Evolutionary conservation across 2,113 vertebrate species (phyloP), one percentile per base, ranked within the genome.

Genomic region (Atlantisia rogersi): DNA sequence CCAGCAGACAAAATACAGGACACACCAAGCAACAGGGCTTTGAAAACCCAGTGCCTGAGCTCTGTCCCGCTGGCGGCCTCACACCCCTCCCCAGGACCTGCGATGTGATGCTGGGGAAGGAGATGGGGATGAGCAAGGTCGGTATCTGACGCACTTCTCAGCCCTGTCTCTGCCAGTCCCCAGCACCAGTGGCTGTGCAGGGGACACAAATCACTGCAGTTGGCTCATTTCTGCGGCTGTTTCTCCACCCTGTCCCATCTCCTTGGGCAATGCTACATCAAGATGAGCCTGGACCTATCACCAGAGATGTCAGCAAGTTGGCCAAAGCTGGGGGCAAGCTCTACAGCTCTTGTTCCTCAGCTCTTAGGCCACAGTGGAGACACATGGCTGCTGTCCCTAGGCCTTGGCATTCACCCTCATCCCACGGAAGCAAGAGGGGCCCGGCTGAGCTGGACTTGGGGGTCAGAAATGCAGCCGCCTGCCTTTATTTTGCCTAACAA

Each of bases 401-500:
- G 79, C 82, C 82, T 82, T 70, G 53, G 71, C 50, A 31, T 53
- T 92, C 88, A 67, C 55, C 37, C 50, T 62, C 69, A 76, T 50
- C 53, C 55, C 59, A 31, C 0, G 73, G 71, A 82, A 82, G 63
- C 63, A 53, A 76, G 71, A 89, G 75, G 5, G 69, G 65, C 74
- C 62, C 0, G 5, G 18, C 69, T 62, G 53, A 53, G 77, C 46
- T 90, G 86, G 81, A 89, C 48, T 46, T 60, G 24, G 56, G 82
- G 85, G 73, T 40, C 82, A 96, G 87, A 91, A 96, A 92, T 63
- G 80, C 86, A 86, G 82, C 69, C 77, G 37, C 80, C 37, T 12
- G 53, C 92, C 74, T 75, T 78, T 96, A 95, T 96, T 95, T 96
- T 91, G 93, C 94, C 95, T 97, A 93, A 97, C 95, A 95, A 95